Evolutionary conservation across 2,888 invertebrate genomes (phyloP).

Genomic region (Rhamnusium bicolor): DNA sequence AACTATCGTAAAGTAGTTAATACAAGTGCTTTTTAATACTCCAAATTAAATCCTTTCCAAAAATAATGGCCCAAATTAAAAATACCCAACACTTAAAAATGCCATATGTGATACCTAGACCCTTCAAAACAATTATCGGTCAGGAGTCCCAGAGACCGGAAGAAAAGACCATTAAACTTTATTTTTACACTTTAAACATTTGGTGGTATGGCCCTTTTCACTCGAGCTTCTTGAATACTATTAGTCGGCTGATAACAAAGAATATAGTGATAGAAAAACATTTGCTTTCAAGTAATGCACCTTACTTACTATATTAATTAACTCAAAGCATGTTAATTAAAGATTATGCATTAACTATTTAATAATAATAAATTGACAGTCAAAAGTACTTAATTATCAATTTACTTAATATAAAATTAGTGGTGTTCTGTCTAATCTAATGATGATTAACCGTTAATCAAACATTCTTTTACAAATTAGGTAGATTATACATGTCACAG

Average conservation of each 20-base stretch:
- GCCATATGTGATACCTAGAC: slow-evolving; percentile 9
- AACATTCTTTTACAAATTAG: neutral
- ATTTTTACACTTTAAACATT: slow-evolving; percentile 45
- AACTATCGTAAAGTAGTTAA: neutral
- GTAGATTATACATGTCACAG: too few relatives aligned
- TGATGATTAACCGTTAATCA: too few relatives aligned
- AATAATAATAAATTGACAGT: neutral
- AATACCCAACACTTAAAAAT: neutral
- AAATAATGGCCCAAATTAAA: neutral
- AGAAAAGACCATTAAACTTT: slow-evolving; percentile 42
- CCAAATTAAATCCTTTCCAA: neutral
- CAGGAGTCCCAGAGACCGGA: slow-evolving; percentile 41
- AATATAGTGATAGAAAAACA: neutral
- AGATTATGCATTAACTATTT: neutral
- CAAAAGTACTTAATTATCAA: neutral
- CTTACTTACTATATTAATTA: neutral
- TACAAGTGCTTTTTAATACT: neutral
- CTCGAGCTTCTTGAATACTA: slow-evolving; percentile 19
- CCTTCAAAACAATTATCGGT: slow-evolving; percentile 40
- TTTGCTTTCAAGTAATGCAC: neutral
- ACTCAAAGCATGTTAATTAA: neutral
- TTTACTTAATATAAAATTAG: neutral
- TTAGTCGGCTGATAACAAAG: slow-evolving; percentile 9
- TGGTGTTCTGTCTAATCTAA: too few relatives aligned
- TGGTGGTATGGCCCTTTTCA: slow-evolving; percentile 36